Conservation (phyloP, 1,140 invertebrate genomes). For the Drosophila biarmipes region DNA sequence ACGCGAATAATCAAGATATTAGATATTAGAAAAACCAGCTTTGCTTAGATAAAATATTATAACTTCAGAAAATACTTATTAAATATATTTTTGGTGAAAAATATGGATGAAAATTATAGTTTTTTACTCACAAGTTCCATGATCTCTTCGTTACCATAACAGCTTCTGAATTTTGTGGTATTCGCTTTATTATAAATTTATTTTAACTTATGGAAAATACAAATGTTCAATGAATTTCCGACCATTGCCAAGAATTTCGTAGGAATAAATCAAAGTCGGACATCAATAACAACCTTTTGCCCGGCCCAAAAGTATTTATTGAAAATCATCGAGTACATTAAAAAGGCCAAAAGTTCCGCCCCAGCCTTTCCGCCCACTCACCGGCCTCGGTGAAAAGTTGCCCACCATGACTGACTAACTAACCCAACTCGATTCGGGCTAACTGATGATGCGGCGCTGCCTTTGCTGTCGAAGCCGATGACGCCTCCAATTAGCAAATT, state of each 20-base stretch:
- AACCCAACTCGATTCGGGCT: constrained; percentile 64
- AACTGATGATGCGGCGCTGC: constrained; percentile 66
- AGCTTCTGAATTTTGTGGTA: neutral
- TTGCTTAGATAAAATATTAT: too few species aligned
- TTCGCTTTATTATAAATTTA: too few species aligned
- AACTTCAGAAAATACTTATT: too few species aligned
- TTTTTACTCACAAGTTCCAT: too few species aligned
- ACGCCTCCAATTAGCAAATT: constrained; percentile 83
- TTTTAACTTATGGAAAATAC: neutral
- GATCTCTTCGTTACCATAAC: too few species aligned
- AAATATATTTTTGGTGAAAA: too few species aligned
- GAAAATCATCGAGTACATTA: constrained; percentile 74
- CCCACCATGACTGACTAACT: constrained; percentile 51
- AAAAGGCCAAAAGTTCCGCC: constrained; percentile 19
- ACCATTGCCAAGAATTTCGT: neutral
- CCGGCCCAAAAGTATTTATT: constrained; percentile 56
- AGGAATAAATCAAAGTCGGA: constrained; percentile 33
- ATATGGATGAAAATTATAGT: too few species aligned
- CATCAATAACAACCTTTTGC: constrained; percentile 20
- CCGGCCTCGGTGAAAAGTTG: neutral
- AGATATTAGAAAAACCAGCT: too few species aligned
- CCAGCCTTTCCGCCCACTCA: neutral
- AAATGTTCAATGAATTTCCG: constrained; percentile 4
- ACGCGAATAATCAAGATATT: too few species aligned
- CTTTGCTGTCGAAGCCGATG: constrained; percentile 64